These are phyloP conservation scores for Pristionchus japonicus DNA, from an alignment of 2,888 invertebrate genomes.

Conservation along the genomic window DNA sequence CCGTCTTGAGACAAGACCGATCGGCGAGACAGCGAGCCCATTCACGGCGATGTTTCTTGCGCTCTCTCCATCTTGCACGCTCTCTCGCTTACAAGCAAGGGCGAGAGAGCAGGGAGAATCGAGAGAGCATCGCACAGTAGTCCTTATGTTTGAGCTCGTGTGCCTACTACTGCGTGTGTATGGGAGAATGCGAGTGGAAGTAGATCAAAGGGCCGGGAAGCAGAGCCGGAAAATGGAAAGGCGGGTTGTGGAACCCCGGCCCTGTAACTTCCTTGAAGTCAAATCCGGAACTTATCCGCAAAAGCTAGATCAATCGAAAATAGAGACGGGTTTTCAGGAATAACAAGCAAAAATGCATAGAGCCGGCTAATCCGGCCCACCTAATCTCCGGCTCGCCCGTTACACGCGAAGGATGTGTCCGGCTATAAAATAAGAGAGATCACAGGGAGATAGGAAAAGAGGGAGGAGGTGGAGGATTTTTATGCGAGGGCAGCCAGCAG, in stretches of 20 bases:
- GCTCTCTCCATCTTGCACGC: no score
- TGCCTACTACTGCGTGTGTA: not conserved
- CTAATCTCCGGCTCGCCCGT: not conserved
- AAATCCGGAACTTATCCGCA: no score
- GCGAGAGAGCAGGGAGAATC: no score
- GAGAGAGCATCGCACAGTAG: slow-evolving; percentile 1
- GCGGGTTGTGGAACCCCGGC: not conserved
- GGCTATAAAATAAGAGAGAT: not conserved
- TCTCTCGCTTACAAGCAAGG: no score
- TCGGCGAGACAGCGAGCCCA: not conserved
- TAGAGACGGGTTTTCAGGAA: not conserved
- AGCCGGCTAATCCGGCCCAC: not conserved
- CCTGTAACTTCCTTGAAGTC: not conserved
- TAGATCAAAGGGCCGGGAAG: slow-evolving; percentile 9
- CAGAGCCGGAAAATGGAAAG: not conserved
- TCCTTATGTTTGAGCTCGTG: not conserved
- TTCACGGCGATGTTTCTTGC: not conserved
- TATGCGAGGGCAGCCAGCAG: not conserved
- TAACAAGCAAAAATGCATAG: not conserved
- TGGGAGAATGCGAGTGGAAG: not conserved
- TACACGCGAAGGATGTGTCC: not conserved
- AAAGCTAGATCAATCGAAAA: no score
- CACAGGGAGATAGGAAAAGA: not conserved
- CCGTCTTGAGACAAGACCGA: not conserved
- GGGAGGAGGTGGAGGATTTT: not conserved